These are phyloP conservation scores for Eugnorisma glareosa DNA, from an alignment of 2,888 invertebrate species.

Conservation along the genomic window DNA sequence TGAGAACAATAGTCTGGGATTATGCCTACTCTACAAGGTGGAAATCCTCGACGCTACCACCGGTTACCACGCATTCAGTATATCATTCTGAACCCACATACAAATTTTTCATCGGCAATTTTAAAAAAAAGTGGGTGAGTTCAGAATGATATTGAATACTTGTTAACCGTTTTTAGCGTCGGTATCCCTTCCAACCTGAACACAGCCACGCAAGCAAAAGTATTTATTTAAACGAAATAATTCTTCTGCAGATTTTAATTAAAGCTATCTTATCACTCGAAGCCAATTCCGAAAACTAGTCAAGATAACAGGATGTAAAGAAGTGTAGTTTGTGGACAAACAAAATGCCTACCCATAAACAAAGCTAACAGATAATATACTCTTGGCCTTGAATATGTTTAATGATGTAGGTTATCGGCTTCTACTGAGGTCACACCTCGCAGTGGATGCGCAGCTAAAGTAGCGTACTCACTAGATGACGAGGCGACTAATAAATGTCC, in stretches of 20 bases:
- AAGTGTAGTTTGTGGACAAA: slow-evolving; percentile 38
- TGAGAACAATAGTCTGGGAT: not conserved
- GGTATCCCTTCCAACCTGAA: too few species aligned
- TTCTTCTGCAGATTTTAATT: not conserved
- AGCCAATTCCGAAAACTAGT: slow-evolving; percentile 38
- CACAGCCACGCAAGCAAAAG: not conserved
- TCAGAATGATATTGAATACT: too few species aligned
- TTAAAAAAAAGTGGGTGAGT: too few species aligned
- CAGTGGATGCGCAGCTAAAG: slow-evolving; percentile 5
- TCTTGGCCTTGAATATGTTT: slow-evolving; percentile 46
- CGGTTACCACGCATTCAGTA: too few species aligned
- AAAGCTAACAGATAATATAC: slow-evolving; percentile 52
- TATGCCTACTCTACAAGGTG: too few species aligned
- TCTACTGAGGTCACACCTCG: slow-evolving; percentile 24
- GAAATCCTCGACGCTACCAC: too few species aligned
- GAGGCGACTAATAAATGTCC: not conserved
- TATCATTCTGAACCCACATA: too few species aligned
- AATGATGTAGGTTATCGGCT: slow-evolving; percentile 56
- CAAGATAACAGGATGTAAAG: slow-evolving; percentile 31
- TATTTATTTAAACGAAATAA: not conserved
- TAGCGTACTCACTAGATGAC: slow-evolving; percentile 3
- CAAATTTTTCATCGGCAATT: too few species aligned
- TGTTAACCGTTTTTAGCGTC: too few species aligned
- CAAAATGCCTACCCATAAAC: slow-evolving; percentile 28
- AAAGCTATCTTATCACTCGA: not conserved